A percentile compares a stretch with the other conserved stretches of the same genome.
These are phyloP conservation scores for Tiphia femorata DNA, from an alignment of 2,888 invertebrate species.

Conservation along the genomic window DNA sequence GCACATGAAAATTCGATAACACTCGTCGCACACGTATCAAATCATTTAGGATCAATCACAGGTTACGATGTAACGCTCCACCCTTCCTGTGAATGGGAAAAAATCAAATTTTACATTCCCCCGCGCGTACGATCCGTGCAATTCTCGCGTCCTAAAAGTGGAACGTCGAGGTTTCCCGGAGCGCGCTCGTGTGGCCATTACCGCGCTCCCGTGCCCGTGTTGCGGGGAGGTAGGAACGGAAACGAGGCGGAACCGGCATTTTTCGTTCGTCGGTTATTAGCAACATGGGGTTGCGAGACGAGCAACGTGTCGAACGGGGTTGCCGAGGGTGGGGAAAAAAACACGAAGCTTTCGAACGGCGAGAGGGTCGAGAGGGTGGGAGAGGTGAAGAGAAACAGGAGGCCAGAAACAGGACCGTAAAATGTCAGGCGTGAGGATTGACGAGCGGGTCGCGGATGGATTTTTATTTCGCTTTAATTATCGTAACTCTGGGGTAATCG, in stretches of 20 bases:
- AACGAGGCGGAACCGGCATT: not conserved
- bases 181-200: not conserved
- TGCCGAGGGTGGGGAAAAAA: not conserved
- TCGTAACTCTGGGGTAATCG: conserved; percentile 57
- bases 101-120: too few species aligned
- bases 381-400: not conserved
- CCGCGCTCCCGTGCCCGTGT: too few species aligned
- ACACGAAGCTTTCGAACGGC: conserved; percentile 1
- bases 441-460: conserved; percentile 50
- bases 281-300: conserved; percentile 29
- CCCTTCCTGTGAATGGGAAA: too few species aligned
- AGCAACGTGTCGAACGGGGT: conserved; percentile 32
- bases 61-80: too few species aligned
- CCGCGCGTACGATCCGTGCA: too few species aligned
- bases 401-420: conserved; percentile 38
- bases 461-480: conserved; percentile 66
- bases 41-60: too few species aligned
- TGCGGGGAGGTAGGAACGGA: not conserved
- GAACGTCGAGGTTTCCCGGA: too few species aligned
- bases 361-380: not conserved
- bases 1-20: too few species aligned
- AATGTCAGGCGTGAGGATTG: conserved; percentile 42
- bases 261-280: conserved; percentile 52
- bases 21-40: too few species aligned
- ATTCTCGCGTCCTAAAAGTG: too few species aligned